Evolutionary conservation across 2,113 vertebrate species (phyloP).

Genomic region (Myiagra hebetior): DNA sequence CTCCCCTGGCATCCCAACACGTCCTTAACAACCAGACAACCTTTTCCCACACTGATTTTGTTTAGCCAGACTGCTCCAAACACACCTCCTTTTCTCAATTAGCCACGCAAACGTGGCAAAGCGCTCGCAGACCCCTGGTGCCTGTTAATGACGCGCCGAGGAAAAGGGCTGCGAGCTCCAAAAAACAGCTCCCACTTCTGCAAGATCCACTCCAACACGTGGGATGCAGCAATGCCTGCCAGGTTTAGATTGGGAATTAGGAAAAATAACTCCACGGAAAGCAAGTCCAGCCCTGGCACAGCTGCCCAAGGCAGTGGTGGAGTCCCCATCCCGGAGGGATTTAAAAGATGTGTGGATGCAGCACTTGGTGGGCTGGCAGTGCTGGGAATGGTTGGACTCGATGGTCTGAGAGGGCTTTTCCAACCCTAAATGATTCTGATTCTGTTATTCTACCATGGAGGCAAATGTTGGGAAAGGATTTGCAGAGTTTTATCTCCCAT

Average conservation of each 20-base stretch:
- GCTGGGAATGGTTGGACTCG: fast-evolving
- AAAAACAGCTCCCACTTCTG: background rate
- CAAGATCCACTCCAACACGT: background rate
- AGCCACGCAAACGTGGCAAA: background rate
- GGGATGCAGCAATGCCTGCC: background rate
- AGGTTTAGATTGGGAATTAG: fast-evolving
- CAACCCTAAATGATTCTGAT: background rate
- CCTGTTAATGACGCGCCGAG: background rate
- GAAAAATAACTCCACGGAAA: background rate
- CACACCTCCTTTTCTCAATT: background rate
- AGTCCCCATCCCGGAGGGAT: background rate
- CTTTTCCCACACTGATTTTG: slow-evolving; percentile 8
- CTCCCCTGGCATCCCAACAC: slow-evolving; percentile 30
- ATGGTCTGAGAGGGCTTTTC: background rate
- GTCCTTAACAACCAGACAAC: background rate
- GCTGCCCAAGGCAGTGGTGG: background rate
- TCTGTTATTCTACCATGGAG: background rate
- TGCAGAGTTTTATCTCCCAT: fast-evolving
- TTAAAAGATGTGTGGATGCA: fast-evolving
- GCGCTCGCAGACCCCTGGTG: background rate
- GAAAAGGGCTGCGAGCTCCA: background rate
- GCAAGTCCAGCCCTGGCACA: background rate
- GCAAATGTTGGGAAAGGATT: background rate
- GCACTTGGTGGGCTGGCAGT: background rate
- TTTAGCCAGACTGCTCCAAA: slow-evolving; percentile 19